A percentile compares a stretch with the other conserved stretches of the same genome.
Evolutionary conservation across 1,140 invertebrate species (phyloP).

Genomic region (Sinonovacula constricta): DNA sequence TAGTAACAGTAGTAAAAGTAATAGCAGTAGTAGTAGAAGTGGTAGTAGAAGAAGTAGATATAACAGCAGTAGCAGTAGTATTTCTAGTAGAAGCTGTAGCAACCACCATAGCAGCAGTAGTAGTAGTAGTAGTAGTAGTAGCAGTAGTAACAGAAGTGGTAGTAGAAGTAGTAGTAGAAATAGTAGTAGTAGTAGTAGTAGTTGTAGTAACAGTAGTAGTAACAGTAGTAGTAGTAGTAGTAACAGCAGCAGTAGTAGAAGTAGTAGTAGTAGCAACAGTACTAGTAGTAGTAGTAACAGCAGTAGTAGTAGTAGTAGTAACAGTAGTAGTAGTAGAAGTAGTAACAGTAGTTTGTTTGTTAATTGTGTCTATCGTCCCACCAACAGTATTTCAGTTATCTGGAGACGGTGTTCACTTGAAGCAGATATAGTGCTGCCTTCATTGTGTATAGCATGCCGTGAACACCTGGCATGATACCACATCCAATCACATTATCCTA

Average conservation of each 20-base stretch:
- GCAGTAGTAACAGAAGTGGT: no score
- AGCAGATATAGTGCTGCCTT: not conserved
- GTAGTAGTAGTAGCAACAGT: slow-evolving; percentile 30
- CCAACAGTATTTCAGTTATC: not conserved
- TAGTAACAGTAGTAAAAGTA: slow-evolving; percentile 1
- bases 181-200: no score
- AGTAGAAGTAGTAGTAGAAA: no score
- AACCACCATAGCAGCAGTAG: not conserved
- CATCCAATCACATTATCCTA: not conserved
- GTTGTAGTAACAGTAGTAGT: slow-evolving; percentile 19
- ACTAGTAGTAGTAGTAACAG: slow-evolving; percentile 10
- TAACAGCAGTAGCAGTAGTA: slow-evolving; percentile 4
- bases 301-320: slow-evolving; percentile 5
- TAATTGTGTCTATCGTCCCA: not conserved
- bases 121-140: not conserved
- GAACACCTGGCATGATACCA: not conserved
- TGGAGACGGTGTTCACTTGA: not conserved
- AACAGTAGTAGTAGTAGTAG: slow-evolving; percentile 23
- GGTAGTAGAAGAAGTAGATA: no score
- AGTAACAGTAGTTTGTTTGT: not conserved
- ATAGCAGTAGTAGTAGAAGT: no score
- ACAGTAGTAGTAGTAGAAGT: slow-evolving; percentile 5
- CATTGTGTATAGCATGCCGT: not conserved
- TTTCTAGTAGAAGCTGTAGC: not conserved
- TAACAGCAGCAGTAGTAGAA: slow-evolving; percentile 14